Conservation (phyloP, 2,797 vertebrate species). For the Fratercula arctica region DNA sequence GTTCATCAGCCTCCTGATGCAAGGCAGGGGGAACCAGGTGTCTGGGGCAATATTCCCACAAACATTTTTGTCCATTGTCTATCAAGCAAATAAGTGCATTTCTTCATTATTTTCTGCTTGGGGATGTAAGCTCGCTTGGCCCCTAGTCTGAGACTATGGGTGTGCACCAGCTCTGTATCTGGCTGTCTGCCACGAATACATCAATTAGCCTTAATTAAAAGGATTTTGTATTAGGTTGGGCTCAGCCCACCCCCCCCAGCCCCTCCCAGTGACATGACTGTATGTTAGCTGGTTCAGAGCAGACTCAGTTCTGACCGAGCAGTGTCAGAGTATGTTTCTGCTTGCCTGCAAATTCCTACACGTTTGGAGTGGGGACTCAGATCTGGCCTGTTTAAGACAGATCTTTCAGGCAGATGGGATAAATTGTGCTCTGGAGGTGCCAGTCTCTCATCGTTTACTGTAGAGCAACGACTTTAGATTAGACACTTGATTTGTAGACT, state of each 20-base stretch:
- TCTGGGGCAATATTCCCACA: background rate
- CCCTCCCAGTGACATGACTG: background rate
- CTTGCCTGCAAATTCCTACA: background rate
- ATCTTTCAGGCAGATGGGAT: background rate
- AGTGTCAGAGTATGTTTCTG: background rate
- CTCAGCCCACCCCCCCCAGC: background rate
- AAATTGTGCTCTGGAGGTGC: background rate
- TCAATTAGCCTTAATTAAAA: slow-evolving; percentile 54
- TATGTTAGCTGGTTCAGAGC: background rate
- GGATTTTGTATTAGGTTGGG: background rate
- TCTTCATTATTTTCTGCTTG: background rate
- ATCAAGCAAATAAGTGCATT: background rate
- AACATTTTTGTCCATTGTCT: background rate
- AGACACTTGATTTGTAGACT: background rate
- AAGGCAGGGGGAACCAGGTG: background rate
- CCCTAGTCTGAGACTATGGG: background rate
- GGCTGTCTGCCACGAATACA: background rate
- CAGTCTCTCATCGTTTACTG: background rate
- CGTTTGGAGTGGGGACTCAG: background rate
- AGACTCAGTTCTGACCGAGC: background rate
- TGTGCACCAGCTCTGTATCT: background rate
- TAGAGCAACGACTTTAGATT: background rate
- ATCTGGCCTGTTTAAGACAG: background rate
- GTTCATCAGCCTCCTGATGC: background rate
- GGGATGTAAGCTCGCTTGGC: background rate